Conservation (phyloP, 1,140 invertebrate genomes). For the Paraescarpia echinospica region DNA sequence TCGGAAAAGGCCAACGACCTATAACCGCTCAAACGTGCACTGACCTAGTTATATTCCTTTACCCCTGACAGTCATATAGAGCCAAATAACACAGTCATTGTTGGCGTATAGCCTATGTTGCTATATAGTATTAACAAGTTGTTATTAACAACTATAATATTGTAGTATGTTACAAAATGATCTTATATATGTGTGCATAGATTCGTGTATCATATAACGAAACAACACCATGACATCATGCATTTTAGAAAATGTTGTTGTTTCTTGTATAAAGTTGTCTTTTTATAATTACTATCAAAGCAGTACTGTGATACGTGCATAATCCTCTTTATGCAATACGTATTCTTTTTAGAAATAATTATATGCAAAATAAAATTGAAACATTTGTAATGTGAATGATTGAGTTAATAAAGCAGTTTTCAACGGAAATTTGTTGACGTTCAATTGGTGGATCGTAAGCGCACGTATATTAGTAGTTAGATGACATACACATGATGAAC, state of each 20-base stretch:
- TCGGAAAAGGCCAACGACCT: slow-evolving; percentile 3
- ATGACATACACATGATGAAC: too few relatives aligned
- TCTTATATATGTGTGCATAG: not conserved
- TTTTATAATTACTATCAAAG: not conserved
- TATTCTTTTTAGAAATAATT: not conserved
- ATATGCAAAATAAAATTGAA: not conserved
- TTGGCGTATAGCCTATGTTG: not conserved
- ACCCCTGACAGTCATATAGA: not conserved
- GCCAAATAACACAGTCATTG: not conserved
- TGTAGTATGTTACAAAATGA: not conserved
- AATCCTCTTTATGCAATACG: not conserved
- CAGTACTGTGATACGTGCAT: not conserved
- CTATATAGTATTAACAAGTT: not conserved
- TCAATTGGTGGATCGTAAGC: not conserved
- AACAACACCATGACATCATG: not conserved
- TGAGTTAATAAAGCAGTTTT: not conserved
- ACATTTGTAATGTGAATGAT: not conserved
- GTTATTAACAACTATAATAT: not conserved
- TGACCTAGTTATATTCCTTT: not conserved
- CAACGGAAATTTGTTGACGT: not conserved
- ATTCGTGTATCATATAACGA: not conserved
- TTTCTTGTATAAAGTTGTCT: not conserved
- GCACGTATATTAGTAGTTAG: too few relatives aligned
- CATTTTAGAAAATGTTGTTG: not conserved
- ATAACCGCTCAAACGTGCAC: not conserved